phyloP scores from a whole-genome alignment of 2,797 vertebrate genomes.

The Glossophaga mutica region DNA sequence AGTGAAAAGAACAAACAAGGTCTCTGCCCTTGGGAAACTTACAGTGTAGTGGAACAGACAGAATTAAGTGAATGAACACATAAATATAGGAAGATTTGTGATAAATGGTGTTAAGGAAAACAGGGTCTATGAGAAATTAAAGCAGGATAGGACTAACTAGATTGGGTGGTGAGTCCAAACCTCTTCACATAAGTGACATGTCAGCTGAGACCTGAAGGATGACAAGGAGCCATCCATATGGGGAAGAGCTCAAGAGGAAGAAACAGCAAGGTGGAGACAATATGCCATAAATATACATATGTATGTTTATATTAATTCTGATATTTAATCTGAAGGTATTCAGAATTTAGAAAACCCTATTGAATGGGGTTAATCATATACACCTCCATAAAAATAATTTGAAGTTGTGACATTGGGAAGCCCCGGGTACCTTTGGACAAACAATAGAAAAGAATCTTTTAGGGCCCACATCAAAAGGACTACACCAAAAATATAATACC shows the following conservation, averaged over 20 bases:
- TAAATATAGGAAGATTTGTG: neutral
- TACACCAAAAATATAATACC: neutral
- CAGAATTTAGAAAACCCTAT: neutral
- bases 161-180: neutral
- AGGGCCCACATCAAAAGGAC: neutral
- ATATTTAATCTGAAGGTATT: neutral
- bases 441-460: neutral
- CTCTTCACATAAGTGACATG: neutral
- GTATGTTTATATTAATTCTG: slow-evolving; percentile 14
- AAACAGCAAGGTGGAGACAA: neutral
- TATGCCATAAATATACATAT: neutral
- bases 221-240: neutral
- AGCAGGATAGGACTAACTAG: neutral
- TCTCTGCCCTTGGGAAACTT: neutral
- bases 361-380: neutral
- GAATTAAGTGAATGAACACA: slow-evolving; percentile 4
- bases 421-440: neutral
- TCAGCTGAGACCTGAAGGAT: neutral
- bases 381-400: neutral
- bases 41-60: neutral
- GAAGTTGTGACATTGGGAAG: slow-evolving; percentile 26
- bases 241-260: neutral
- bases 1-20: neutral
- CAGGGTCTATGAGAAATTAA: neutral
- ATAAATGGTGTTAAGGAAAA: slow-evolving; percentile 29